Percentiles rank a stretch among this genome's conserved stretches.
These are phyloP conservation scores for Polyommatus iphigenia DNA, from an alignment of 2,888 invertebrate genomes.

Conservation along the genomic window DNA sequence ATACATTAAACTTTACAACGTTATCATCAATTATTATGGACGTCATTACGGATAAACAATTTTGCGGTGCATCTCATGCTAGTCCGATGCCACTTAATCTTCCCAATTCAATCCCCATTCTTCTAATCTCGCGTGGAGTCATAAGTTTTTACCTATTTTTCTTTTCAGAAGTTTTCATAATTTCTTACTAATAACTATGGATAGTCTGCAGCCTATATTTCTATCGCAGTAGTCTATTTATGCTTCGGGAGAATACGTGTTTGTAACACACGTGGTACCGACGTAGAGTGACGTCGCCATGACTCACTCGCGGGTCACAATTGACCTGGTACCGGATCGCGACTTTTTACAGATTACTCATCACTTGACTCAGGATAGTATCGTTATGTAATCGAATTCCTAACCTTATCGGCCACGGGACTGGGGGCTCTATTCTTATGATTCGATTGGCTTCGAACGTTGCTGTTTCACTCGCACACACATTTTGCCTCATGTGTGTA, in stretches of 20 bases:
- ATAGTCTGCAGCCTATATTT: not conserved
- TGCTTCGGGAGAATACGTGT: not conserved
- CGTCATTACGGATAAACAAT: too few relatives aligned
- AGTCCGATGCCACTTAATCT: not conserved
- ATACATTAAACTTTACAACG: too few relatives aligned
- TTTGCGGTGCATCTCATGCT: not conserved
- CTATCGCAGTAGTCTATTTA: not conserved
- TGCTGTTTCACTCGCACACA: not conserved
- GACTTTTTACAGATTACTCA: conserved; percentile 68
- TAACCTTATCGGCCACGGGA: not conserved
- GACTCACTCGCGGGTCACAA: conserved; percentile 56
- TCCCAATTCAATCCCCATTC: not conserved
- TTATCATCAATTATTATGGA: too few relatives aligned
- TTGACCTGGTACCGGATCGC: conserved; percentile 49
- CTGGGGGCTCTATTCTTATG: not conserved
- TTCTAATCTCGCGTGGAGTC: not conserved
- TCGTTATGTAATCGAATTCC: conserved; percentile 39
- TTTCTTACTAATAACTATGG: not conserved
- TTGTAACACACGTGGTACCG: conserved; percentile 41
- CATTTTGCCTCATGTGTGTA: not conserved
- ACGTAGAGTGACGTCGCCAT: conserved; percentile 67
- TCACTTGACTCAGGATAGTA: conserved; percentile 55
- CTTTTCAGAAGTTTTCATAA: not conserved
- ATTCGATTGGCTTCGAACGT: not conserved
- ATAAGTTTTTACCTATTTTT: too few relatives aligned